Conservation (phyloP, 2,113 vertebrate genomes). For the Spea bombifrons region DNA sequence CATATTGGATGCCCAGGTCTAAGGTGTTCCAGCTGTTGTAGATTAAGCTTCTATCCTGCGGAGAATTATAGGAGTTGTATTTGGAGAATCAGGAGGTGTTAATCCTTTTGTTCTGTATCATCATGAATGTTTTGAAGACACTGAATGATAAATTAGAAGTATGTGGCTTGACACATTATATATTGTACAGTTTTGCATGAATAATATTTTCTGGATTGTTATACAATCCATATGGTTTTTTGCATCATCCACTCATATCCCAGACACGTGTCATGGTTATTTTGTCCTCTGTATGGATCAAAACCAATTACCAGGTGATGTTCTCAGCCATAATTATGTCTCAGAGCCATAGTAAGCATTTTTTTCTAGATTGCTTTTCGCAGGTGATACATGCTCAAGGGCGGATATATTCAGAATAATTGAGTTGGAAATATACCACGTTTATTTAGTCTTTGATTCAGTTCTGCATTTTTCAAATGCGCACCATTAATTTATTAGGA, state of each 20-base stretch:
- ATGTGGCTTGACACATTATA: background rate
- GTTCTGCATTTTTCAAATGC: background rate
- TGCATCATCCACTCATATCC: conserved; percentile 41
- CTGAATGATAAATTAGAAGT: background rate
- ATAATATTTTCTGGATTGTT: background rate
- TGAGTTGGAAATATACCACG: background rate
- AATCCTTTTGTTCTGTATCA: background rate
- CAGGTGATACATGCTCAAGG: conserved; percentile 9
- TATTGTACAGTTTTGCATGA: background rate
- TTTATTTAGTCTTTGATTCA: background rate
- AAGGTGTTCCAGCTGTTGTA: background rate
- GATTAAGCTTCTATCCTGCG: background rate
- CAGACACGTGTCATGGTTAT: conserved; percentile 46
- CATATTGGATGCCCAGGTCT: background rate
- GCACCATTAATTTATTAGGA: background rate
- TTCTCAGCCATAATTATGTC: conserved; percentile 38
- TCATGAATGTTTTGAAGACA: background rate
- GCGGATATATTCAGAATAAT: conserved; percentile 12
- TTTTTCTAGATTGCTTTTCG: conserved; percentile 23
- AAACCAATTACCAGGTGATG: conserved; percentile 42
- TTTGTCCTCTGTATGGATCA: conserved; percentile 40
- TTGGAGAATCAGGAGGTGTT: background rate
- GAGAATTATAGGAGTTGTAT: background rate
- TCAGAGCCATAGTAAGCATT: conserved; percentile 28
- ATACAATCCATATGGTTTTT: background rate